These are phyloP conservation scores for Apotomis betuletana DNA, from an alignment of 2,888 invertebrate genomes.

Conservation along the genomic window DNA sequence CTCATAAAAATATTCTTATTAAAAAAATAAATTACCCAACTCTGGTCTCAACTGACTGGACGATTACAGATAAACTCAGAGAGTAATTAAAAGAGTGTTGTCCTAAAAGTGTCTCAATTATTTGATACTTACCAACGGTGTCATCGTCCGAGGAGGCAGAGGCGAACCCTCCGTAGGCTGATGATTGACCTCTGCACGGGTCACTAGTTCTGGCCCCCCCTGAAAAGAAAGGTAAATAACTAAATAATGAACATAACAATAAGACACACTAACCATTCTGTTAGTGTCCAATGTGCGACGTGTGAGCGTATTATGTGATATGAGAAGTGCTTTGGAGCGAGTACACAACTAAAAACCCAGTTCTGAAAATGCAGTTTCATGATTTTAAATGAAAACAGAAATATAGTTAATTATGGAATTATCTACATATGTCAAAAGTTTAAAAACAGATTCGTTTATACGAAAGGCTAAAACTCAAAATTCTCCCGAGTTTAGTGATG, in stretches of 20 bases:
- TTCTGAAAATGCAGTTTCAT: too few relatives aligned
- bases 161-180: slow-evolving; percentile 83
- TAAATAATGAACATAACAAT: slow-evolving; percentile 3
- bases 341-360: background rate
- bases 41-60: too few relatives aligned
- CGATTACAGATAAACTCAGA: too few relatives aligned
- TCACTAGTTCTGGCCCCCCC: slow-evolving; percentile 79
- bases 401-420: too few relatives aligned
- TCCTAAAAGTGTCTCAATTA: background rate
- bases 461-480: too few relatives aligned
- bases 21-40: too few relatives aligned
- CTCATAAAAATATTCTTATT: too few relatives aligned
- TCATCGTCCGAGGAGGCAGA: slow-evolving; percentile 85
- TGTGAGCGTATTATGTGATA: background rate
- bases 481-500: too few relatives aligned
- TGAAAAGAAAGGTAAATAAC: slow-evolving; percentile 45
- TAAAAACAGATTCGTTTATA: too few relatives aligned
- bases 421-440: too few relatives aligned
- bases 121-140: slow-evolving; percentile 73
- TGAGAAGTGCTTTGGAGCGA: background rate
- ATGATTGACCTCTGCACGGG: slow-evolving; percentile 84
- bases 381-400: too few relatives aligned
- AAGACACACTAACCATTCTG: background rate
- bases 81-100: too few relatives aligned
- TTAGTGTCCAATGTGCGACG: background rate